Percentiles rank a stretch among this genome's conserved stretches.
These are phyloP conservation scores for Phorcus lineatus DNA, from an alignment of 2,888 invertebrate genomes.

Conservation along the genomic window DNA sequence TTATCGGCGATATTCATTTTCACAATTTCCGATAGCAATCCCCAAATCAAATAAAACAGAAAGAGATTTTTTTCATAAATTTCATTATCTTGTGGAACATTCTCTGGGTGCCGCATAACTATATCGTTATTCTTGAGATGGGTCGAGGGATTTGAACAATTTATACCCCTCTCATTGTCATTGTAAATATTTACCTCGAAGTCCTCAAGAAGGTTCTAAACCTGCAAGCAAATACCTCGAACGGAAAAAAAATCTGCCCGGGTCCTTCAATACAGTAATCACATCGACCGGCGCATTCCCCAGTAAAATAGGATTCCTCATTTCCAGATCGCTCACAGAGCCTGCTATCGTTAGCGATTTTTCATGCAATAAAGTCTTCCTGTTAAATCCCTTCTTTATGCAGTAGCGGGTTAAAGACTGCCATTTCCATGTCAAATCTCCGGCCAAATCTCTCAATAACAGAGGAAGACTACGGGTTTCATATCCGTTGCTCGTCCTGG, in stretches of 20 bases:
- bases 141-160: too few relatives aligned
- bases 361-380: constrained; percentile 13
- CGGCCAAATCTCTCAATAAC: constrained; percentile 4
- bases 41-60: too few relatives aligned
- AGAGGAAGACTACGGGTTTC: not conserved
- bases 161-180: not conserved
- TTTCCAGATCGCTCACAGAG: not conserved
- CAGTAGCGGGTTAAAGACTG: constrained; percentile 16
- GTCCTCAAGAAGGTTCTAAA: not conserved
- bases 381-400: constrained; percentile 9
- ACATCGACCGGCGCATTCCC: not conserved
- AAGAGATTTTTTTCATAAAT: too few relatives aligned
- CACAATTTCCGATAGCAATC: too few relatives aligned
- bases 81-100: too few relatives aligned
- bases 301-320: not conserved
- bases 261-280: not conserved
- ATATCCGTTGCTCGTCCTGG: constrained; percentile 1
- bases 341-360: not conserved
- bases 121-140: too few relatives aligned
- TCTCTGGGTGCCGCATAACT: too few relatives aligned
- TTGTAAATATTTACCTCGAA: not conserved
- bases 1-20: too few relatives aligned
- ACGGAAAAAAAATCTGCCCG: not conserved
- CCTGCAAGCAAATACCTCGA: not conserved
- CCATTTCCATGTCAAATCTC: constrained; percentile 19